These are phyloP conservation scores for Pomatostomus ruficeps DNA, from an alignment of 2,113 vertebrate species.

Conservation along the genomic window DNA sequence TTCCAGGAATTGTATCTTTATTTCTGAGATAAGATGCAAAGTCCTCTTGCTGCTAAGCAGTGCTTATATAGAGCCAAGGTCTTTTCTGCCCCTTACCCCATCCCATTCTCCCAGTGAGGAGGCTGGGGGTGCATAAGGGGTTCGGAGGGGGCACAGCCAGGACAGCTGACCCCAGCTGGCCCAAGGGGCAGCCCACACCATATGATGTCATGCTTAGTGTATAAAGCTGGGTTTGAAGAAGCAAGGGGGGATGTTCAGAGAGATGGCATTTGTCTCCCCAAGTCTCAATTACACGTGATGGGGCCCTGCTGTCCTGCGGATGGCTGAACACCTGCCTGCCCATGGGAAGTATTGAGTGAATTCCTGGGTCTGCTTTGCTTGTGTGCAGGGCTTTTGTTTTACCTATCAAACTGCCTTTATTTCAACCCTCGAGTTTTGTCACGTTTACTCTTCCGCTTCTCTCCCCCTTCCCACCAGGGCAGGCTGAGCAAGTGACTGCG, in stretches of 20 bases:
- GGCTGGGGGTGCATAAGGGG: not conserved
- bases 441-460: accelerated
- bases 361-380: not conserved
- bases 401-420: not conserved
- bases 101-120: not conserved
- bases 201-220: not conserved
- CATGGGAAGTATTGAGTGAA: not conserved
- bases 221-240: not conserved
- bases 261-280: not conserved
- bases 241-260: too few relatives aligned
- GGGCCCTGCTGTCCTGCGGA: not conserved
- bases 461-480: too few relatives aligned
- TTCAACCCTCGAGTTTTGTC: not conserved
- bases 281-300: accelerated
- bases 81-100: not conserved
- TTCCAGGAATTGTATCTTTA: not conserved
- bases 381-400: not conserved
- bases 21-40: not conserved
- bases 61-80: not conserved
- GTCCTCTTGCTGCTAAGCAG: not conserved
- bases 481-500: accelerated
- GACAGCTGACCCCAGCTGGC: not conserved
- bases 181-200: not conserved
- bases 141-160: not conserved
- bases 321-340: not conserved